Conservation (phyloP, 2,113 vertebrate species). For the Saguinus midas region DNA sequence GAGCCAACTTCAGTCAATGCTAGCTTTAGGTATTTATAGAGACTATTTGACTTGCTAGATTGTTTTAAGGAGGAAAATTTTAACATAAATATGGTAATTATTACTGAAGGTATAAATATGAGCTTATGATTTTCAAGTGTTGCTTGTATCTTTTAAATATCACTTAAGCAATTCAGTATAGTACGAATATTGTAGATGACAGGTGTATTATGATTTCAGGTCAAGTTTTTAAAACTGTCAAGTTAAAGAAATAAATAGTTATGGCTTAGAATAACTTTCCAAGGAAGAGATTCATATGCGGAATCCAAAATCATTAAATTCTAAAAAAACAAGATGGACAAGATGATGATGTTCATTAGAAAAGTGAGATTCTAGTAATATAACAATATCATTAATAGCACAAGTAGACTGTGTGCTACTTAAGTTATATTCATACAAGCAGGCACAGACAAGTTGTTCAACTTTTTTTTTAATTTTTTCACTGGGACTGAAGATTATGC, state of each 20-base stretch:
- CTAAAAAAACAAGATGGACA: neutral
- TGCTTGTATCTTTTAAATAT: neutral
- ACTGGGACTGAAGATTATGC: neutral
- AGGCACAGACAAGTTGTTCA: neutral
- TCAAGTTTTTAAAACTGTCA: slow-evolving; percentile 3
- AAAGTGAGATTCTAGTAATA: slow-evolving; percentile 4
- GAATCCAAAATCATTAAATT: neutral
- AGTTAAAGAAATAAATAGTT: slow-evolving; percentile 6
- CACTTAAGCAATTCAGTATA: neutral
- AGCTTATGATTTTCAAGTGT: neutral
- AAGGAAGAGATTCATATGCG: neutral
- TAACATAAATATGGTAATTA: neutral
- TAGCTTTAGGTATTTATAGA: slow-evolving; percentile 23
- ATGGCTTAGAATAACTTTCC: neutral
- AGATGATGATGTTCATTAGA: neutral
- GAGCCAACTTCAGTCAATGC: neutral
- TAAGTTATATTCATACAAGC: slow-evolving; percentile 13
- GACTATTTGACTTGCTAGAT: neutral
- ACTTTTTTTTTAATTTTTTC: neutral
- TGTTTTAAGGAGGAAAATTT: neutral
- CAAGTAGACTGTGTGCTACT: neutral
- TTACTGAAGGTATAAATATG: neutral
- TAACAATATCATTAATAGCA: neutral
- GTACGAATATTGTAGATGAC: neutral
- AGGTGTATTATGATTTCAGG: neutral